Evolutionary conservation across 2,888 invertebrate genomes (phyloP), one percentile per base, ranked within the genome.

Genomic region (Leptura quadrifasciata): DNA sequence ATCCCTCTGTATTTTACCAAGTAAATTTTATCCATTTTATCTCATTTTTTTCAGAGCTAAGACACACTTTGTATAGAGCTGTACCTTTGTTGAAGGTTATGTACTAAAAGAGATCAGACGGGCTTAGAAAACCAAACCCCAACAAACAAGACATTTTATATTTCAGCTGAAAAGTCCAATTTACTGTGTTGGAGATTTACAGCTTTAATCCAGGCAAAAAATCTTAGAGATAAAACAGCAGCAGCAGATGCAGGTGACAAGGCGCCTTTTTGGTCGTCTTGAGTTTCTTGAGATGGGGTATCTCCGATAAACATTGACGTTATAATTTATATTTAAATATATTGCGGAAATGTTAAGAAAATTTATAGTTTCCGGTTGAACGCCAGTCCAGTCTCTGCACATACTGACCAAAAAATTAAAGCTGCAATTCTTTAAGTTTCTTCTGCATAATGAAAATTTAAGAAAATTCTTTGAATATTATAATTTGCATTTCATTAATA

Each of bases 191-290:
- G n/a, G 52, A 54, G 65, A 65, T 65, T 65, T 65, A 65, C 52
- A 27, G 35, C 65, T 65, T 65, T 65, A 65, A 65, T 54, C 64
- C 35, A 61, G 15, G 31, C 65, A 35, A 68, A 54, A 68, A 68
- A 35, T 18, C 17, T 52, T 57, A 12, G 31, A 27, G 68, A 55
- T 55, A 55, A 57, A 55, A 35, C 47, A 47, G 15, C 27, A 35
- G 15, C 27, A 35, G 21, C 69, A 69, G 69, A 69, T 69, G 69
- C 58, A 69, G 39, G 69, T 69, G 58, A 55, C 58, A 68, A 15
- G 55, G 1, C 69, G 20, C 20, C 21, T 69, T 69, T 69, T 58
- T 69, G 58, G 57, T 35, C 31, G 55, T 69, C 69, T 69, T 21
- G 27, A 24, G 35, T 31, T 57, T 57, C 24, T 35, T 35, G n/a